These are phyloP conservation scores for Magallana angulata DNA, from an alignment of 1,140 invertebrate species.

Conservation along the genomic window DNA sequence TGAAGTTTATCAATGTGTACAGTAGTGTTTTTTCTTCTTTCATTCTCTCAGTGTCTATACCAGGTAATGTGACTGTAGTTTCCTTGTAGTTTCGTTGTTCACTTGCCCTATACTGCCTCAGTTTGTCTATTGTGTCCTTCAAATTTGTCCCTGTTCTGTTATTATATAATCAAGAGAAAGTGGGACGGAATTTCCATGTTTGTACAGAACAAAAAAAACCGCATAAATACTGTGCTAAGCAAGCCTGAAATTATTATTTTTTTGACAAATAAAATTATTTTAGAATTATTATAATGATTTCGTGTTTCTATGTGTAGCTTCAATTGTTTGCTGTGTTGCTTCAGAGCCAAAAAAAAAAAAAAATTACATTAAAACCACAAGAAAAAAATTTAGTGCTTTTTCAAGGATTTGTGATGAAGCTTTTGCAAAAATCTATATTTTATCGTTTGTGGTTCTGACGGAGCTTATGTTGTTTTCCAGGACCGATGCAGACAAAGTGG, in stretches of 20 bases:
- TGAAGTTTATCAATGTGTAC: neutral
- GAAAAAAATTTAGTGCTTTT: slow-evolving; percentile 21
- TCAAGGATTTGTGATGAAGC: too few relatives aligned
- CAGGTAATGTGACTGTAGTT: slow-evolving; percentile 14
- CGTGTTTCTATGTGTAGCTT: too few relatives aligned
- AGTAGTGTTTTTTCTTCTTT: slow-evolving; percentile 1
- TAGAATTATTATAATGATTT: too few relatives aligned
- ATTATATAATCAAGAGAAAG: too few relatives aligned
- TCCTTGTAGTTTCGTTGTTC: neutral
- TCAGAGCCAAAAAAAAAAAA: neutral
- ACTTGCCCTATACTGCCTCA: neutral
- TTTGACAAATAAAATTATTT: too few relatives aligned
- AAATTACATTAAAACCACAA: neutral
- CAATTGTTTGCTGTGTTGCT: neutral
- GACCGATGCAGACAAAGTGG: slow-evolving; percentile 59
- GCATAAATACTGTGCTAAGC: too few relatives aligned
- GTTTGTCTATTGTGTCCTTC: neutral
- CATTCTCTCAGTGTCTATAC: slow-evolving; percentile 27
- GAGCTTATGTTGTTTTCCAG: slow-evolving; percentile 54
- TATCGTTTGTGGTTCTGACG: too few relatives aligned
- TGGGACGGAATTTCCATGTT: too few relatives aligned
- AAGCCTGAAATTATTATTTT: too few relatives aligned
- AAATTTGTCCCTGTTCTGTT: too few relatives aligned
- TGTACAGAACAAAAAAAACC: too few relatives aligned
- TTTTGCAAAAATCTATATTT: too few relatives aligned